Evolutionary conservation across 1,140 invertebrate species (phyloP).

Genomic region (Panulirus ornatus): DNA sequence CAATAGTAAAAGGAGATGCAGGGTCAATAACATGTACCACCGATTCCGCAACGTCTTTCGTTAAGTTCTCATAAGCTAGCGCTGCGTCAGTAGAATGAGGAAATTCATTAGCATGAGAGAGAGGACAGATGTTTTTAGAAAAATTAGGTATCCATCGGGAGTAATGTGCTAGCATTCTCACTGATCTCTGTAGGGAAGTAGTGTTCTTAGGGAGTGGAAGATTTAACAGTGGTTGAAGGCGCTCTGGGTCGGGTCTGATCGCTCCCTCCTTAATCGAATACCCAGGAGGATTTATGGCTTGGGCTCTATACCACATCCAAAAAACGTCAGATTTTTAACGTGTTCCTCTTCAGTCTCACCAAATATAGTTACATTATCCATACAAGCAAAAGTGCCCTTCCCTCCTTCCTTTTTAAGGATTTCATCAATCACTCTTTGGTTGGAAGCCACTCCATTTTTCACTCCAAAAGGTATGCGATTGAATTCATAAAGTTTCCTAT

Average conservation of each 20-base stretch:
- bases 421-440: slow-evolving; percentile 77
- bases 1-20: not conserved
- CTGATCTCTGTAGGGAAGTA: slow-evolving; percentile 13
- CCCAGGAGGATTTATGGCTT: slow-evolving; percentile 39
- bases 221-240: slow-evolving; percentile 44
- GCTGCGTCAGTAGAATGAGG: not conserved
- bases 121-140: slow-evolving; percentile 26
- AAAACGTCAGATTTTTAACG: slow-evolving; percentile 25
- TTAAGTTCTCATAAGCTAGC: slow-evolving; percentile 26
- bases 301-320: not conserved
- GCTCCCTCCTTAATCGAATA: slow-evolving; percentile 22
- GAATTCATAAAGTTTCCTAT: slow-evolving; percentile 75
- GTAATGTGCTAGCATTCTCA: slow-evolving; percentile 64
- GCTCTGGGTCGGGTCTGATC: slow-evolving; percentile 59
- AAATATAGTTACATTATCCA: slow-evolving; percentile 71
- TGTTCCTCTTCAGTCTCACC: slow-evolving; percentile 39
- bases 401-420: slow-evolving; percentile 76
- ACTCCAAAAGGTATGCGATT: slow-evolving; percentile 78
- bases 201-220: slow-evolving; percentile 47
- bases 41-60: slow-evolving; percentile 45
- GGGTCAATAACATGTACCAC: slow-evolving; percentile 24
- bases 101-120: slow-evolving; percentile 8
- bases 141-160: slow-evolving; percentile 39
- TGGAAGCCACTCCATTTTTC: slow-evolving; percentile 76
- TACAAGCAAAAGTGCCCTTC: slow-evolving; percentile 61